Evolutionary conservation across 1,140 invertebrate species (phyloP), one percentile per base, ranked within the genome.

Genomic region (Drosophila athabasca): DNA sequence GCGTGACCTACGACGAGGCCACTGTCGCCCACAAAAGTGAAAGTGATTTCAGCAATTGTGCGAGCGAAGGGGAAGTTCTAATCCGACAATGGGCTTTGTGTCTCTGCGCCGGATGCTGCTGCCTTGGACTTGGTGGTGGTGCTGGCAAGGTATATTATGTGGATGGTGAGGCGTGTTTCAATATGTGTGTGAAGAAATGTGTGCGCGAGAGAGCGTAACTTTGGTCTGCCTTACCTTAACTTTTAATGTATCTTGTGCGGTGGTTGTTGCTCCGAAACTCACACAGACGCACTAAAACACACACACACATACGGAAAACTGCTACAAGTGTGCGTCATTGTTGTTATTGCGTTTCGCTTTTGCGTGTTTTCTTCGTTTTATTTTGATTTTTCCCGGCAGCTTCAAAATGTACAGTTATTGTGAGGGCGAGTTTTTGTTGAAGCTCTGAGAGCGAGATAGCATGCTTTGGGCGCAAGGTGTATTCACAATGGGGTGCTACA

Each of bases 261-360:
- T 82, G 79, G 80, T 83, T 88, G 82, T 87, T 85, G 72, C 66
- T 80, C 65, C 52, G 35, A 49, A 49, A 44, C 39, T 49, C 64
- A 74, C 59, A 53, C 11, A 46, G 8, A 22, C 8, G 19, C 15
- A 64, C 13, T 19, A 39, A 43, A 24, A 50, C 60, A 58, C 22
- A 58, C 22, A 58, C 35, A 48, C 31, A 51, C 51, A 44, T 7
- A 11, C 13, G 49, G 41, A 54, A 50, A 55, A 64, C 69, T 72
- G 83, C 83, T 88, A 88, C 83, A 88, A 88, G 83, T 88, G 83
- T 88, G 83, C 83, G 83, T 88, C 83, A 83, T 88, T 88, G 83
- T 88, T 88, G 88, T 88, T 88, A 88, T 88, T 88, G 84, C 83
- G 83, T 88, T 88, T 88, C 72, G 84, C 83, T 88, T 88, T 88